A percentile compares a stretch with the other conserved stretches of the same genome.
These are phyloP conservation scores for Homarus gammarus DNA, from an alignment of 2,888 invertebrate genomes.

Conservation along the genomic window DNA sequence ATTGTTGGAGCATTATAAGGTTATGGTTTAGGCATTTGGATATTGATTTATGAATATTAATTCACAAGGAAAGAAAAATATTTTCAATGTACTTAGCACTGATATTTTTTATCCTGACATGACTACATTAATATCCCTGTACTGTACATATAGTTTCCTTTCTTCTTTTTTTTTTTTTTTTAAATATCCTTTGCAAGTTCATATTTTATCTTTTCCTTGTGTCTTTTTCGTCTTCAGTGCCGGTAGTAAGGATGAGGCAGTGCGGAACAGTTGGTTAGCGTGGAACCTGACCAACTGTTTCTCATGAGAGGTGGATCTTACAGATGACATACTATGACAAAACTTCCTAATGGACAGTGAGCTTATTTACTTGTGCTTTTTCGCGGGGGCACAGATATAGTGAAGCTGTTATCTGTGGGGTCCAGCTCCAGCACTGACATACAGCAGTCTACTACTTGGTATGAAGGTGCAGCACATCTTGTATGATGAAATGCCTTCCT, in stretches of 20 bases:
- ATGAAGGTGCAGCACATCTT: not conserved
- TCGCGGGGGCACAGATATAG: conserved; percentile 29
- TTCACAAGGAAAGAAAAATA: conserved; percentile 36
- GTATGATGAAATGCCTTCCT: conserved; percentile 42
- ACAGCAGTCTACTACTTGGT: not conserved
- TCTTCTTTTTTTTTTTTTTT: no score
- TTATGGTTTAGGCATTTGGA: conserved; percentile 56
- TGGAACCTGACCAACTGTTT: conserved; percentile 57
- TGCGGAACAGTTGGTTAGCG: conserved; percentile 38
- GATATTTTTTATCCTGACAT: conserved; percentile 58
- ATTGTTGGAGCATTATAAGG: conserved; percentile 61
- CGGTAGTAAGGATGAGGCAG: conserved; percentile 25
- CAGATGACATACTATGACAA: not conserved
- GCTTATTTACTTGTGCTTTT: conserved; percentile 12
- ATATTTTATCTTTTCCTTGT: not conserved
- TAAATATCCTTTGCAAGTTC: conserved; percentile 19
- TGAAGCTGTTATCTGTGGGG: not conserved
- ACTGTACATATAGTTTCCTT: conserved; percentile 21
- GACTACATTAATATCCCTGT: conserved; percentile 36
- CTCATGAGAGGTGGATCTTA: not conserved
- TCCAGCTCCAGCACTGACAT: conserved; percentile 17
- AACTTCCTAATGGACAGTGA: not conserved
- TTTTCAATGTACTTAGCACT: conserved; percentile 60
- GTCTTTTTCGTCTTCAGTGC: conserved; percentile 20
- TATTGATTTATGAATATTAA: conserved; percentile 27